A percentile compares a stretch with the other conserved stretches of the same genome.
phyloP scores from a whole-genome alignment of 2,113 vertebrate genomes.

The Etheostoma cragini region DNA sequence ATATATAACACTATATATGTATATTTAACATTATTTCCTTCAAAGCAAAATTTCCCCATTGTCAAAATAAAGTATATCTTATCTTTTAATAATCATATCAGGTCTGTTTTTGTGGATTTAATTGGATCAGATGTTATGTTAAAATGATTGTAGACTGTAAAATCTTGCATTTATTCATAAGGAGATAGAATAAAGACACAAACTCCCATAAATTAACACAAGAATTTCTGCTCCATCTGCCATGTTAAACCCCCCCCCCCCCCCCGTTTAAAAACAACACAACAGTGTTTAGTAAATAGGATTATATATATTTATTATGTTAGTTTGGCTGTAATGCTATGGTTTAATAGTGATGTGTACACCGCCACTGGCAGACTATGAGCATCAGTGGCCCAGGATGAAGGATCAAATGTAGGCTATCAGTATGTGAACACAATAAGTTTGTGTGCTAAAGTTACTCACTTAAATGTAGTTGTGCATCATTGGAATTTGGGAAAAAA shows the following conservation, averaged over 20 bases:
- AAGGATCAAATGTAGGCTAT: not conserved
- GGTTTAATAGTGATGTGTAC: constrained; percentile 1
- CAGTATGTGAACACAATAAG: not conserved
- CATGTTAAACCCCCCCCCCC: constrained; percentile 13
- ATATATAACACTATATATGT: no score
- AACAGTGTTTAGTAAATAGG: constrained; percentile 6
- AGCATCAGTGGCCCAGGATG: not conserved
- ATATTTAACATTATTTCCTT: constrained; percentile 6
- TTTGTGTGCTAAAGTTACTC: not conserved
- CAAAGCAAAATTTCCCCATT: no score
- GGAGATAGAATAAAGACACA: not conserved
- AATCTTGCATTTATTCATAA: not conserved
- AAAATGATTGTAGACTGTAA: not conserved
- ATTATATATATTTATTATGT: constrained; percentile 16
- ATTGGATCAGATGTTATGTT: not conserved
- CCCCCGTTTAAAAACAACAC: constrained; percentile 31
- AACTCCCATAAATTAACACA: constrained; percentile 14
- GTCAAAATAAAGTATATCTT: no score
- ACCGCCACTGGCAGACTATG: not conserved
- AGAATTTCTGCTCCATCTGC: constrained; percentile 21
- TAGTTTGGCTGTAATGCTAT: not conserved
- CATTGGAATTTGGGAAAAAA: not conserved
- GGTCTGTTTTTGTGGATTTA: not conserved
- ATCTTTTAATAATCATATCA: no score
- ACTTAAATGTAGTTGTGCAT: not conserved